A percentile compares a stretch with the other conserved stretches of the same genome.
phyloP scores from a whole-genome alignment of 92 coral and sea anemone genomes.

The Zoanthus sociatus region DNA sequence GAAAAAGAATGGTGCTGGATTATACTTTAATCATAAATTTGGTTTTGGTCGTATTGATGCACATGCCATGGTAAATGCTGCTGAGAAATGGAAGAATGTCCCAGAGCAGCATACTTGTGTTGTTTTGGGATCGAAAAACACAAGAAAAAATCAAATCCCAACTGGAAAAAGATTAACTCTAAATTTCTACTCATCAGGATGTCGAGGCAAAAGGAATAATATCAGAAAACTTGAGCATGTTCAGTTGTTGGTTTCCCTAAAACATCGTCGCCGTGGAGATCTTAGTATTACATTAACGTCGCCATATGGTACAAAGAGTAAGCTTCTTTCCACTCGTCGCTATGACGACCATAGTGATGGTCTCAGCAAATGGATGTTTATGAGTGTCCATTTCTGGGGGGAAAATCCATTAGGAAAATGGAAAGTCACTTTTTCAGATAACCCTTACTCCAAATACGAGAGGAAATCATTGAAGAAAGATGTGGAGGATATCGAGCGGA shows the following conservation, averaged over 20 bases:
- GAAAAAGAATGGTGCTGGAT: slow-evolving; percentile 85
- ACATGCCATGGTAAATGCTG: slow-evolving; percentile 76
- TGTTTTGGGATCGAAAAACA: slow-evolving; percentile 57
- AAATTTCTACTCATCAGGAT: slow-evolving; percentile 73
- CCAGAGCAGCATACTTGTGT: slow-evolving; percentile 79
- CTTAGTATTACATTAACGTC: slow-evolving; percentile 79
- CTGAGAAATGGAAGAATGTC: slow-evolving; percentile 78
- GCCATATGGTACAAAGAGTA: slow-evolving; percentile 81
- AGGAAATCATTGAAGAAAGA: slow-evolving; percentile 65
- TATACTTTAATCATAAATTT: slow-evolving; percentile 88
- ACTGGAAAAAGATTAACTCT: slow-evolving; percentile 65
- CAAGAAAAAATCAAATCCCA: slow-evolving; percentile 61
- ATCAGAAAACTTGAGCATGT: slow-evolving; percentile 87
- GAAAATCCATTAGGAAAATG: slow-evolving; percentile 85
- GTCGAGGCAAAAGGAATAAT: slow-evolving; percentile 71
- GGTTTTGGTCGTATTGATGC: slow-evolving; percentile 95
- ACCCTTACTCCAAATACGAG: slow-evolving; percentile 50
- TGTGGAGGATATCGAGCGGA: slow-evolving; percentile 85
- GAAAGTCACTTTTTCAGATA: slow-evolving; percentile 75
- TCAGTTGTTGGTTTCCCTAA: slow-evolving; percentile 78
- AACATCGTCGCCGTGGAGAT: slow-evolving; percentile 86
- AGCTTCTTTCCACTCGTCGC: slow-evolving; percentile 80
- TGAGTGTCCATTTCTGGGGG: slow-evolving; percentile 95
- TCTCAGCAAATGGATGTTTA: slow-evolving; percentile 87
- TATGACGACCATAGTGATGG: slow-evolving; percentile 79